phyloP scores from a whole-genome alignment of 2,797 vertebrate species.

The Picus viridis region DNA sequence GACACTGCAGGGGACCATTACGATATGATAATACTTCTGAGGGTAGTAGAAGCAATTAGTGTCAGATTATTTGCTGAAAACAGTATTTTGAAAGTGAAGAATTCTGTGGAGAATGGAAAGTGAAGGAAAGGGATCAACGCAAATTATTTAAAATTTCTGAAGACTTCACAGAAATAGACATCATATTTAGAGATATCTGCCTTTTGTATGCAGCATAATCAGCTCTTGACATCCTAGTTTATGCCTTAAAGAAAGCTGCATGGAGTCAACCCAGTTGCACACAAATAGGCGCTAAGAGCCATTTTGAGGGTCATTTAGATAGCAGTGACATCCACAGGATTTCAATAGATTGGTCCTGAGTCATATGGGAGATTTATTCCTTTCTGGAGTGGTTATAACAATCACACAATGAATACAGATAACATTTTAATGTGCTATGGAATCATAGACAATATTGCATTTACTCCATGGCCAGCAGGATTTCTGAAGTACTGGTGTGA shows the following conservation, averaged over 20 bases:
- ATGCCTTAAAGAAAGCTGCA: background rate
- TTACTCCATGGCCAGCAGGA: background rate
- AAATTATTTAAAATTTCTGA: background rate
- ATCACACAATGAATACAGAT: background rate
- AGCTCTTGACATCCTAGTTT: background rate
- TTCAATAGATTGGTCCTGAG: background rate
- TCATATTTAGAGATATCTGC: background rate
- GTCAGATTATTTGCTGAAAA: background rate
- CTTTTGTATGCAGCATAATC: background rate
- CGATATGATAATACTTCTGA: background rate
- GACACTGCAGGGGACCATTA: background rate
- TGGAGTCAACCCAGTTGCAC: background rate
- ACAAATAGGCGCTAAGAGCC: background rate
- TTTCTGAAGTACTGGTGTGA: background rate
- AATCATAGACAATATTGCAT: background rate
- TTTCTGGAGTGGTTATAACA: background rate
- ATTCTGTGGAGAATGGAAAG: background rate
- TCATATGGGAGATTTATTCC: background rate
- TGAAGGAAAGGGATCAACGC: background rate
- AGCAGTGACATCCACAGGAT: background rate
- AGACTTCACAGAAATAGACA: background rate
- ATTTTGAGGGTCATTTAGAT: accelerated
- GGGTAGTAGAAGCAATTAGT: background rate
- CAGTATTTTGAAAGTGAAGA: background rate
- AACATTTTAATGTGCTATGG: background rate